phyloP scores from a whole-genome alignment of 2,797 vertebrate species.

The Galagoides demidoff region DNA sequence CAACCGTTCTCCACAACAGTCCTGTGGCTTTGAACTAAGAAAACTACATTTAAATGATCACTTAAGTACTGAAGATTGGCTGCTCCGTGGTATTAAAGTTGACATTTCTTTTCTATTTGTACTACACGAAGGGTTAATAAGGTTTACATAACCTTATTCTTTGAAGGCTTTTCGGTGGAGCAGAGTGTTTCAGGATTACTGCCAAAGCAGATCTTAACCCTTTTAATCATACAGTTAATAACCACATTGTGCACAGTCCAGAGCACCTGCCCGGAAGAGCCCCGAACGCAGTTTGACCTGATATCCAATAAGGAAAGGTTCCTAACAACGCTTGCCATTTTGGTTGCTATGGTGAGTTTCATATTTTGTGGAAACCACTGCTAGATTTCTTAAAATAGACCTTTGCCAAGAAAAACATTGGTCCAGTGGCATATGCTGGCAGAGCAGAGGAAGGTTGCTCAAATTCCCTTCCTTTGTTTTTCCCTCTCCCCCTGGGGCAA shows the following conservation, averaged over 20 bases:
- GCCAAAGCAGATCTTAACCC: constrained; percentile 85
- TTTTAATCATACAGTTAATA: constrained; percentile 84
- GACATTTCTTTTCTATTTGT: constrained; percentile 85
- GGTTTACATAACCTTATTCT: constrained; percentile 86
- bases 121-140: constrained; percentile 85
- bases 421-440: constrained; percentile 87
- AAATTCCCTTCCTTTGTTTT: constrained; percentile 88
- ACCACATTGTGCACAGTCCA: constrained; percentile 67
- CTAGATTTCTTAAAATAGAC: constrained; percentile 82
- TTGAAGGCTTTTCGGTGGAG: constrained; percentile 83
- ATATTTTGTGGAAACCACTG: constrained; percentile 83
- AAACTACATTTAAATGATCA: constrained; percentile 75
- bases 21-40: constrained; percentile 52
- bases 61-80: constrained; percentile 82
- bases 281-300: constrained; percentile 57
- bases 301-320: constrained; percentile 65
- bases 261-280: constrained; percentile 42
- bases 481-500: constrained; percentile 80
- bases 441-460: constrained; percentile 82
- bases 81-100: constrained; percentile 82
- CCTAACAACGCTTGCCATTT: constrained; percentile 76
- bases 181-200: constrained; percentile 76
- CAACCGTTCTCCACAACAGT: constrained; percentile 29
- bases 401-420: constrained; percentile 88
- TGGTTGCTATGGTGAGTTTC: constrained; percentile 83